phyloP scores from a whole-genome alignment of 2,797 vertebrate genomes.

The Meriones psammophilus region DNA sequence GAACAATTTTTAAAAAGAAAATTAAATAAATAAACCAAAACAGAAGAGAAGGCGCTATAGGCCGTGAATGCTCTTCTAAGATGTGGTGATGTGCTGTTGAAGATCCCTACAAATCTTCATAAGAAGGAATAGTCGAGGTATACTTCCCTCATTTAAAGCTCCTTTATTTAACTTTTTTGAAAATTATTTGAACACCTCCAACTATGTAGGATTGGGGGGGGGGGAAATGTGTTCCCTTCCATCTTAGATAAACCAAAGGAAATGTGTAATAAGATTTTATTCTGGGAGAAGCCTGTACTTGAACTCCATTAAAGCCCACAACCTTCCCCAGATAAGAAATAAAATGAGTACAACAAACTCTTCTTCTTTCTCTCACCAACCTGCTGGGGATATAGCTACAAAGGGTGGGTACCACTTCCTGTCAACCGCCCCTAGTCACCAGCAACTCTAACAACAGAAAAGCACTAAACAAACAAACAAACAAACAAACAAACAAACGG shows the following conservation, averaged over 20 bases:
- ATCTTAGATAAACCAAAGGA: conserved; percentile 35
- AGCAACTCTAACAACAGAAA: not conserved
- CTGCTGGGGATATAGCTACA: not conserved
- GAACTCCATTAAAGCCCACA: conserved; percentile 40
- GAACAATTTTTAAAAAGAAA: not conserved
- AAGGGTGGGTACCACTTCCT: not conserved
- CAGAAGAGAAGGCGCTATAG: conserved; percentile 19
- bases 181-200: not conserved
- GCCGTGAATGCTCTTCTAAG: conserved; percentile 37
- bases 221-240: not conserved
- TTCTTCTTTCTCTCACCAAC: not conserved
- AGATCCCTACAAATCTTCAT: not conserved
- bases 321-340: conserved; percentile 56
- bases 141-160: not conserved
- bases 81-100: conserved; percentile 6
- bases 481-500: not conserved
- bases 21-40: not conserved
- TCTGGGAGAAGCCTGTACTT: conserved; percentile 44
- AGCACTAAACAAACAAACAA: not conserved
- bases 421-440: not conserved
- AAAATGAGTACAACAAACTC: not conserved
- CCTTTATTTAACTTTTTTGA: conserved; percentile 43
- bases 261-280: conserved; percentile 45
- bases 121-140: not conserved
- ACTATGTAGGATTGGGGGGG: not conserved